Evolutionary conservation across 2,888 invertebrate genomes (phyloP), one percentile per base, ranked within the genome.

Genomic region (Nemurella pictetii): DNA sequence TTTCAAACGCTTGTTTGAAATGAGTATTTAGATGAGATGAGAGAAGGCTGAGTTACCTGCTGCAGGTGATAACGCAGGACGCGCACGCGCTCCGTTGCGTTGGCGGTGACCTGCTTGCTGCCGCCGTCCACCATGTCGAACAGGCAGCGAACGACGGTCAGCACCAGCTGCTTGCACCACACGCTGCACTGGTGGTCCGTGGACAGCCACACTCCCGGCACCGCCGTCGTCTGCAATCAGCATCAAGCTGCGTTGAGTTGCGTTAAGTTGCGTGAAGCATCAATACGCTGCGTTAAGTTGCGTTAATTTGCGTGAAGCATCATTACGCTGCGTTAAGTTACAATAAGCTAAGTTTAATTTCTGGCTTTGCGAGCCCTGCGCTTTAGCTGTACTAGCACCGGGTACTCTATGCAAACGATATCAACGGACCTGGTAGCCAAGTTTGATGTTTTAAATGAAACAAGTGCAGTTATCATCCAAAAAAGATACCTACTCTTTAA

Each of bases 151-250:
- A 95, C 95, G 85, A 97, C 92, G 0, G 94, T 93, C 89, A 97
- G 90, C 0, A 98, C 94, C 74, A 98, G 91, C 90, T 98, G 97
- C 88, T 97, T 96, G 90, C 97, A 98, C 98, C 98, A 99, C 2
- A 97, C 94, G 88, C 98, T 96, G 88, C 96, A 95, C 15, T 96
- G 93, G 89, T 99, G 99, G 90, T 98, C 98, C 0, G 96, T 94
- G 3, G 97, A 95, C 9, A 95, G 91, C 96, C 98, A 98, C 0
- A 96, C 96, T 84, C 93, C 94, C 0, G 98, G 97, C 84, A 98
- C 93, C 32, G 94, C 92, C 84, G 95, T 94, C 0, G 94, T 93
- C 94, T 96, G 89, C 84, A 92, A n/a, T n/a, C n/a, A n/a, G n/a
- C n/a, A n/a, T n/a, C n/a, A 12, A 73, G 80, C 26, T 12, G 32